phyloP scores from a whole-genome alignment of 2,888 invertebrate genomes.

The Parnassius mnemosyne region DNA sequence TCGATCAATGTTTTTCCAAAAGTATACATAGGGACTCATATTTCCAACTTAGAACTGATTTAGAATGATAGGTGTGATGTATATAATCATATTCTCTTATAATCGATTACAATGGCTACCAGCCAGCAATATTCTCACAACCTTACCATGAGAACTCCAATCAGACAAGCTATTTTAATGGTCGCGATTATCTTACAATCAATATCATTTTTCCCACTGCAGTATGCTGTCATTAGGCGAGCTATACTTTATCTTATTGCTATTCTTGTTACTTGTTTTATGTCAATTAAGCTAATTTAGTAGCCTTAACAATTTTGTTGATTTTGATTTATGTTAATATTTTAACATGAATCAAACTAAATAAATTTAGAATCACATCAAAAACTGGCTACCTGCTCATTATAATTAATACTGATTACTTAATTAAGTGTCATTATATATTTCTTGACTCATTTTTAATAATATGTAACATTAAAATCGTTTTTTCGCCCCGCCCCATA shows the following conservation, averaged over 20 bases:
- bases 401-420: too few relatives aligned
- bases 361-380: too few relatives aligned
- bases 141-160: slow-evolving; percentile 65
- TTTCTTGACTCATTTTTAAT: too few relatives aligned
- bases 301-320: slow-evolving; percentile 15
- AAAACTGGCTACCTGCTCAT: too few relatives aligned
- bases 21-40: too few relatives aligned
- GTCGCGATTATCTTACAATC: slow-evolving; percentile 55
- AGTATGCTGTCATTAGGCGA: slow-evolving; percentile 44
- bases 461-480: too few relatives aligned
- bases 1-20: too few relatives aligned
- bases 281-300: slow-evolving; percentile 27
- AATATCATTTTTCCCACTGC: slow-evolving; percentile 50
- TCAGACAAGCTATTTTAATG: slow-evolving; percentile 66
- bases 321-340: too few relatives aligned
- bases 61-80: slow-evolving; percentile 1
- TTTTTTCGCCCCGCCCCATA: too few relatives aligned
- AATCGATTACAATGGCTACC: slow-evolving; percentile 25
- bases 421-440: too few relatives aligned
- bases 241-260: slow-evolving; percentile 34
- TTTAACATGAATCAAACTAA: too few relatives aligned
- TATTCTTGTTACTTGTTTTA: slow-evolving; percentile 30
- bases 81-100: slow-evolving; percentile 24
- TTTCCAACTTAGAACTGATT: too few relatives aligned
- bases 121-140: slow-evolving; percentile 47